Conservation (phyloP, 1,140 invertebrate species). For the Portunus trituberculatus region DNA sequence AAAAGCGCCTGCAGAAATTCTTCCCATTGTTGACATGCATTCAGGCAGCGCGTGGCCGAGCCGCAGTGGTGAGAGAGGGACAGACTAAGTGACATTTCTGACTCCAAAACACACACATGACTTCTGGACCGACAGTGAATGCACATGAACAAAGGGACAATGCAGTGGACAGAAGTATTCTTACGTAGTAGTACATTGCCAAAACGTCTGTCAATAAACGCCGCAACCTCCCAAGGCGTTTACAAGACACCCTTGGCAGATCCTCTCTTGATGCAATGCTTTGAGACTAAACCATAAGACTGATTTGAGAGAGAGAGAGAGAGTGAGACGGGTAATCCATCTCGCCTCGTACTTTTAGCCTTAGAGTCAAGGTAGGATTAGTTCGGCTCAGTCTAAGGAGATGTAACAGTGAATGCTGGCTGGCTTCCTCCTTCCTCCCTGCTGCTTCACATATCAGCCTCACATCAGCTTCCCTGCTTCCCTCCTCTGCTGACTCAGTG, state of each 20-base stretch:
- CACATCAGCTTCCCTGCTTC: too few species aligned
- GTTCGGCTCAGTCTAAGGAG: too few species aligned
- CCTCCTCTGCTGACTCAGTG: too few species aligned
- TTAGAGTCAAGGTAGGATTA: too few species aligned
- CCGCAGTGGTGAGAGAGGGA: too few species aligned
- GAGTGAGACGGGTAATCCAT: not conserved
- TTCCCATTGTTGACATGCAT: constrained; percentile 59
- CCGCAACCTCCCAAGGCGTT: not conserved
- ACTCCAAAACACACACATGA: constrained; percentile 30
- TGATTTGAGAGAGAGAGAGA: not conserved
- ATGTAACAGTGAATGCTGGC: too few species aligned
- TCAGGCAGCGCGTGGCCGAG: not conserved
- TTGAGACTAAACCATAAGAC: constrained; percentile 16
- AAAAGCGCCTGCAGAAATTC: constrained; percentile 52
- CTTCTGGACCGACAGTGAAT: constrained; percentile 59
- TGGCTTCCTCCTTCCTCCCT: too few species aligned
- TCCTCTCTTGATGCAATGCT: not conserved
- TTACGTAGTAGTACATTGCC: not conserved
- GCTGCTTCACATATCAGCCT: too few species aligned
- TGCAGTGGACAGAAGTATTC: constrained; percentile 68
- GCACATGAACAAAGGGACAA: constrained; percentile 48
- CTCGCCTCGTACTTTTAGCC: too few species aligned
- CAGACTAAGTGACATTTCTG: too few species aligned
- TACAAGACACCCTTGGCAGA: not conserved
- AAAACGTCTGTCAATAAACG: not conserved